Percentiles rank a stretch among this genome's conserved stretches.
These are phyloP conservation scores for Endotricha flammealis DNA, from an alignment of 2,888 invertebrate genomes.

Conservation along the genomic window DNA sequence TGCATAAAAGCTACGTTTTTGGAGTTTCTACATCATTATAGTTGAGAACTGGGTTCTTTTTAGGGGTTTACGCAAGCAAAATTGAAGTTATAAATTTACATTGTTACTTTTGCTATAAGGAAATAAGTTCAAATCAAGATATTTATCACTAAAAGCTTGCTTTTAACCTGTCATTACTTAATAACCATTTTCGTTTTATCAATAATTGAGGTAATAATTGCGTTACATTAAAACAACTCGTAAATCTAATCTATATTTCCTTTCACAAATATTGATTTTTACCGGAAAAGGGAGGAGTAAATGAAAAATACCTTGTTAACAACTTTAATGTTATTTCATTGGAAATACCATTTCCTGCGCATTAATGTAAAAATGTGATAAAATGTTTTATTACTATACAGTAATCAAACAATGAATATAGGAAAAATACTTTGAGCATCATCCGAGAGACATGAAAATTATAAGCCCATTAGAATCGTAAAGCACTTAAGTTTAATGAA, in stretches of 20 bases:
- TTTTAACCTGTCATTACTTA: neutral
- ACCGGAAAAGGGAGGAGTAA: conserved; percentile 1
- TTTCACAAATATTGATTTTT: neutral
- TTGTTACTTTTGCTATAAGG: no score
- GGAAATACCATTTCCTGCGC: neutral
- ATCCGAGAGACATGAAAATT: neutral
- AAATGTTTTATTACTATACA: neutral
- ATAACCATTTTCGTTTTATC: neutral
- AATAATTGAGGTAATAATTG: neutral
- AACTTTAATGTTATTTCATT: neutral
- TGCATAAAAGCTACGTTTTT: no score
- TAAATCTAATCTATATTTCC: conserved; percentile 2
- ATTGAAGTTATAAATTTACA: no score
- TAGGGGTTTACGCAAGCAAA: no score
- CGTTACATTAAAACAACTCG: neutral
- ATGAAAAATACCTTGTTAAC: neutral
- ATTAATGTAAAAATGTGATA: neutral
- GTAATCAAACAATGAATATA: neutral
- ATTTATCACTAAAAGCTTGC: no score
- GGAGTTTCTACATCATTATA: no score
- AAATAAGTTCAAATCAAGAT: no score
- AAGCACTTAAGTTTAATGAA: neutral
- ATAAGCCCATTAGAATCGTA: neutral
- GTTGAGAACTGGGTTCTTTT: no score
- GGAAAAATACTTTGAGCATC: neutral